These are phyloP conservation scores for Apamea sordens DNA, from an alignment of 2,888 invertebrate species.

Conservation along the genomic window DNA sequence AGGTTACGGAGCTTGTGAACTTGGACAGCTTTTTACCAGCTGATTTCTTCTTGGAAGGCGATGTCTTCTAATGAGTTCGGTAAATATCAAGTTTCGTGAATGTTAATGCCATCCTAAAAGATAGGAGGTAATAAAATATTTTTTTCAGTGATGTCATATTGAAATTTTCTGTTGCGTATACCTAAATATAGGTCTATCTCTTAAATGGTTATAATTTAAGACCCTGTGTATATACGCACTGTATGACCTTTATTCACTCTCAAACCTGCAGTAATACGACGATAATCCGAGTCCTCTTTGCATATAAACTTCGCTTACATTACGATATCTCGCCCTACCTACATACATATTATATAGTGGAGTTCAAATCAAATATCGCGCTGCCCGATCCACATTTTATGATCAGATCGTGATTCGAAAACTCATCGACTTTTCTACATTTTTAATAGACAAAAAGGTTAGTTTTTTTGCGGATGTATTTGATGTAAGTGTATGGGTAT, in stretches of 20 bases:
- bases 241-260: not conserved
- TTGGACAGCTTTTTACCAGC: not conserved
- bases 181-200: not conserved
- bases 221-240: not conserved
- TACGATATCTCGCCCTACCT: conserved; percentile 43
- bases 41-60: not conserved
- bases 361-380: conserved; percentile 71
- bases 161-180: not conserved
- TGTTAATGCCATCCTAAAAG: not conserved
- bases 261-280: conserved; percentile 27
- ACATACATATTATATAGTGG: conserved; percentile 56
- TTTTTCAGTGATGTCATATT: too few species aligned
- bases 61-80: not conserved
- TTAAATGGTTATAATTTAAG: not conserved
- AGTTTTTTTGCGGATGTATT: conserved; percentile 23
- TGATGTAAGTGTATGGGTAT: not conserved
- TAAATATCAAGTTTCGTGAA: not conserved
- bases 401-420: conserved; percentile 73
- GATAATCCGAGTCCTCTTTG: conserved; percentile 35
- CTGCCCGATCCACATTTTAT: conserved; percentile 69
- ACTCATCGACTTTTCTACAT: conserved; percentile 71
- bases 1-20: not conserved
- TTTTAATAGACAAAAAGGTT: conserved; percentile 70
- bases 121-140: too few species aligned
- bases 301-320: conserved; percentile 44